Evolutionary conservation across 2,113 vertebrate genomes (phyloP), one percentile per base, ranked within the genome.

Genomic region (Oceanodroma tethys): DNA sequence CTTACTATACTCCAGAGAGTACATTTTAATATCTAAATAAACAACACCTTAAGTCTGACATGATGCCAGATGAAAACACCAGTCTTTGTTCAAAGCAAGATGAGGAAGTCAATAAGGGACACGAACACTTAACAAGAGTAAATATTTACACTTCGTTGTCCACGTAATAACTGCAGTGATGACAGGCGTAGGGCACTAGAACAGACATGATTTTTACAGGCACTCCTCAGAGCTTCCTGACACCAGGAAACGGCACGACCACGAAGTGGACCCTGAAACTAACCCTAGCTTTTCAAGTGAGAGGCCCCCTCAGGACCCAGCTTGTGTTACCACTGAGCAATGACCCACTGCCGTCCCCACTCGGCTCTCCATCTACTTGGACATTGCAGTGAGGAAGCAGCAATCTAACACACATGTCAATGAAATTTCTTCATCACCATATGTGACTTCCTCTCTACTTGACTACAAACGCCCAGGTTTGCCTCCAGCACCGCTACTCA

Each of bases 321-420:
- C 13, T 50, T 7, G 0, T 76, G 67, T 58, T 16, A 45, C 32
- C 40, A 22, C 25, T 34, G 32, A 68, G 84, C 47, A 75, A 10
- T 11, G 25, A 74, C 27, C 22, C 47, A 36, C 63, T 70, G 58
- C 27, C 50, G 25, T 14, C 47, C 21, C 20, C 14, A 16, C 4
- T 10, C 5, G 0, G 3, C 27, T 76, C 27, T 53, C 25, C 8
- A 5, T 7, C 53, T 26, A 16, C 40, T 72, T 1, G 1, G 45
- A 43, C 1, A 2, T 3, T n/a, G 32, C 62, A 65, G 15, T 11
- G 21, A 65, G 53, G 74, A 60, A 90, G 53, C 9, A 88, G n/a
- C 43, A 38, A 45, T 16, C 56, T 40, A 79, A 78, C 11, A 29
- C 6, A 17, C 0, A 3, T 4, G 0, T n/a, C 7, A 1, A 60